These are phyloP conservation scores for Chloromyia formosa DNA, from an alignment of 2,888 invertebrate species.

Conservation along the genomic window DNA sequence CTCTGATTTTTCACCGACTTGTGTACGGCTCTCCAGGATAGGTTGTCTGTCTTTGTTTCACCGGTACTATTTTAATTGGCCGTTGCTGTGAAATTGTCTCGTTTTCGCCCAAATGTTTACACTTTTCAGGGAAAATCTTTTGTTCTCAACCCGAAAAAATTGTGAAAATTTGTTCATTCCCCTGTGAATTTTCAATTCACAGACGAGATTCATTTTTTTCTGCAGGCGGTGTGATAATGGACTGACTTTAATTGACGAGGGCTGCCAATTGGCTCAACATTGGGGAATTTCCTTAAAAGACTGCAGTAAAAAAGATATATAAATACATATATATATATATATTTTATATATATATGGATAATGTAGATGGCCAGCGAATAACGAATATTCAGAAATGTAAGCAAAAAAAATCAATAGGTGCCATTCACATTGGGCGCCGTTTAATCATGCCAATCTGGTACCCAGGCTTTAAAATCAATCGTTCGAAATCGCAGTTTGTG, in stretches of 20 bases:
- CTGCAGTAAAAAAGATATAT: no score
- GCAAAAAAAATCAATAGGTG: no score
- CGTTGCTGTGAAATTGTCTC: background rate
- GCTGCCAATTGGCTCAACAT: background rate
- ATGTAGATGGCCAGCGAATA: no score
- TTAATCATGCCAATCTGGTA: no score
- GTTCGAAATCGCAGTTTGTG: no score
- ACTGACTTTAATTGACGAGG: background rate
- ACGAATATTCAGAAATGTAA: no score
- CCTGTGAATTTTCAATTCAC: conserved; percentile 23
- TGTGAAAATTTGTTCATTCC: conserved; percentile 10
- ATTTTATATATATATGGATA: no score
- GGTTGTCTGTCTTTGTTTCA: background rate
- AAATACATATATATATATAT: no score
- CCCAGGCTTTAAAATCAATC: no score
- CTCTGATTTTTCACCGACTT: background rate
- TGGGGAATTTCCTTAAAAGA: no score
- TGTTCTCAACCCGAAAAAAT: background rate
- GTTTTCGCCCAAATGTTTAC: background rate
- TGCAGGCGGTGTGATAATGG: background rate
- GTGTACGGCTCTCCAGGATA: background rate
- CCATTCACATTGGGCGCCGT: no score
- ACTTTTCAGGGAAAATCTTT: background rate
- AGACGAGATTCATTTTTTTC: background rate
- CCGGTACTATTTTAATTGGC: background rate